A percentile compares a stretch with the other conserved stretches of the same genome.
Evolutionary conservation across 2,797 vertebrate species (phyloP).

Genomic region (Stomatorhinus walkeri): DNA sequence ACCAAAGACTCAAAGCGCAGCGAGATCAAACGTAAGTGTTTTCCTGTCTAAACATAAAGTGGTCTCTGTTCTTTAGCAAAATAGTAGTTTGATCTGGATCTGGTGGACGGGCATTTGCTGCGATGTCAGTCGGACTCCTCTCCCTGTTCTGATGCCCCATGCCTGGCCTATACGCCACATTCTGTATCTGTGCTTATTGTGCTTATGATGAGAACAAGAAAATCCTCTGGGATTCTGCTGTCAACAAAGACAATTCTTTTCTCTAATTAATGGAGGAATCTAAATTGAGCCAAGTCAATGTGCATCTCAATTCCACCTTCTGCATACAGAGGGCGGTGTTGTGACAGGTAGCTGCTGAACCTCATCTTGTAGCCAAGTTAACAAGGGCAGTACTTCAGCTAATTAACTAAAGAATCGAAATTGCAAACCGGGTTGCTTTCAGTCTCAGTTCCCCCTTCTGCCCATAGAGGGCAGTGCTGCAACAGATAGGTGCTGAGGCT

Average conservation of each 20-base stretch:
- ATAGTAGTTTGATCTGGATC: neutral
- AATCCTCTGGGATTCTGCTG: neutral
- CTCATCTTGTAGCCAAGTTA: constrained; percentile 81
- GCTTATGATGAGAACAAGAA: neutral
- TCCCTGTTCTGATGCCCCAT: neutral
- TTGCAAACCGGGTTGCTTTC: neutral
- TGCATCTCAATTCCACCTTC: neutral
- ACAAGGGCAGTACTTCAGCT: neutral
- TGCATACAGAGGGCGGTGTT: neutral
- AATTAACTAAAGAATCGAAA: neutral
- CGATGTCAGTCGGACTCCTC: neutral
- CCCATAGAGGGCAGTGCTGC: neutral
- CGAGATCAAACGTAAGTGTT: neutral
- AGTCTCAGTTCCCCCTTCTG: neutral
- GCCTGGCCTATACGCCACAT: neutral
- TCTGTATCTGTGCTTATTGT: neutral
- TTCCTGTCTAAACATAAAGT: neutral
- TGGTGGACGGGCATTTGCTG: neutral
- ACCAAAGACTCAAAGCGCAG: neutral
- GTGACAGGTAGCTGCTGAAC: neutral
- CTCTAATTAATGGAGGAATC: neutral
- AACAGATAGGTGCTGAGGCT: constrained; percentile 7
- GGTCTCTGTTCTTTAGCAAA: neutral
- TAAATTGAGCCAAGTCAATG: neutral
- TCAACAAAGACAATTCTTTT: neutral